phyloP scores from a whole-genome alignment of 2,113 vertebrate genomes.

The Meles meles region DNA sequence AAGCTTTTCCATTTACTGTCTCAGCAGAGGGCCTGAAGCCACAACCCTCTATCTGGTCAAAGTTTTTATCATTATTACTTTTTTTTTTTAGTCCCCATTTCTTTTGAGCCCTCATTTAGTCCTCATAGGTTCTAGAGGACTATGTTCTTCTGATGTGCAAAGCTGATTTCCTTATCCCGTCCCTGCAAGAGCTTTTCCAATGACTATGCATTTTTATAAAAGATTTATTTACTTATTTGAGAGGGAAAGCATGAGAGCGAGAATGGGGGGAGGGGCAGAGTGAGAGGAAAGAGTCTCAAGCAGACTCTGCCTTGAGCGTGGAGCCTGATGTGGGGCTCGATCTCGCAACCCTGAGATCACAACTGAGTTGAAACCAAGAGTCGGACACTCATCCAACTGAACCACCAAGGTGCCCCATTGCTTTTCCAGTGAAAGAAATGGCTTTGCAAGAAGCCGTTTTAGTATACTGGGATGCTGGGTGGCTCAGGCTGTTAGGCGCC shows the following conservation, averaged over 20 bases:
- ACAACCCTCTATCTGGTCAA: background rate
- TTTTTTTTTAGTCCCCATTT: background rate
- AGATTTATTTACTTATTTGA: background rate
- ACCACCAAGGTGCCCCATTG: background rate
- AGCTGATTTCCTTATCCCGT: background rate
- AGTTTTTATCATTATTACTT: slow-evolving; percentile 8
- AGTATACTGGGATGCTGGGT: no score
- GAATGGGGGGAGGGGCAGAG: background rate
- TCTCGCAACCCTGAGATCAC: background rate
- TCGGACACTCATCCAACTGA: background rate
- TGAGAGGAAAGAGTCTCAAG: background rate
- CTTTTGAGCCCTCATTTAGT: background rate
- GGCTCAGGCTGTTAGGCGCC: no score
- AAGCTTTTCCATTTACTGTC: slow-evolving; percentile 31
- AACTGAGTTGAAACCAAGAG: background rate
- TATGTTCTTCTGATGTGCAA: background rate
- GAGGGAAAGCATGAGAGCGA: background rate
- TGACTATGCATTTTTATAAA: background rate
- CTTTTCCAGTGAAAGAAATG: background rate
- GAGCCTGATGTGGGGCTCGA: background rate
- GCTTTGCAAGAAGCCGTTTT: background rate
- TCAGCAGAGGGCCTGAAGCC: background rate
- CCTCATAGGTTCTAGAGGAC: background rate
- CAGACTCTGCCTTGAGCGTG: background rate
- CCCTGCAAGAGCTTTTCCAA: background rate